These are phyloP conservation scores for Eilema griseolum DNA, from an alignment of 2,888 invertebrate species.

Conservation along the genomic window DNA sequence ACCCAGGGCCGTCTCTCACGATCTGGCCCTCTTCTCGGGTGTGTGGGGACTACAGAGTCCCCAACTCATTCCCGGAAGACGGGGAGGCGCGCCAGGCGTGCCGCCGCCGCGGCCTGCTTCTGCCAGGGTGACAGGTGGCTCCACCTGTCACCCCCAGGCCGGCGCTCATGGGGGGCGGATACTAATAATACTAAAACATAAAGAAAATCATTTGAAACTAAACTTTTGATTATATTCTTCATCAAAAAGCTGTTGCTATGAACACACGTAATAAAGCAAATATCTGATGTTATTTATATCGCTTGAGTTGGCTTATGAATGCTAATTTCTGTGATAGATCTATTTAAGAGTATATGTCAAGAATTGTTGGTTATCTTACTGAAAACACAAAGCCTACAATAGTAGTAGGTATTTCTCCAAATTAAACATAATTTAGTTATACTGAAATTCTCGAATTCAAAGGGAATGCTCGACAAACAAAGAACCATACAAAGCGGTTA, in stretches of 20 bases:
- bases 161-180: too few species aligned
- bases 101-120: too few species aligned
- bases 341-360: constrained; percentile 75
- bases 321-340: constrained; percentile 79
- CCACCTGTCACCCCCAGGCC: too few species aligned
- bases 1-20: too few species aligned
- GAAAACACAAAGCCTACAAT: constrained; percentile 47
- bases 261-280: constrained; percentile 61
- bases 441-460: too few species aligned
- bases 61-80: too few species aligned
- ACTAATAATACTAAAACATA: constrained; percentile 15
- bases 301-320: constrained; percentile 80
- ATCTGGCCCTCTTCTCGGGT: too few species aligned
- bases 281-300: constrained; percentile 82
- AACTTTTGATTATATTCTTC: constrained; percentile 25
- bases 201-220: too few species aligned
- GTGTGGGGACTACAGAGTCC: too few species aligned
- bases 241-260: constrained; percentile 54
- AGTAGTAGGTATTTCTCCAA: constrained; percentile 22
- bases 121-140: too few species aligned
- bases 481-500: too few species aligned
- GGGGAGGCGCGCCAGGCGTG: too few species aligned
- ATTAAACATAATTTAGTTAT: background rate
- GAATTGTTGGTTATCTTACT: constrained; percentile 65
- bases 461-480: background rate